Conservation (phyloP, 2,797 vertebrate species). For the Eulemur mongoz region DNA sequence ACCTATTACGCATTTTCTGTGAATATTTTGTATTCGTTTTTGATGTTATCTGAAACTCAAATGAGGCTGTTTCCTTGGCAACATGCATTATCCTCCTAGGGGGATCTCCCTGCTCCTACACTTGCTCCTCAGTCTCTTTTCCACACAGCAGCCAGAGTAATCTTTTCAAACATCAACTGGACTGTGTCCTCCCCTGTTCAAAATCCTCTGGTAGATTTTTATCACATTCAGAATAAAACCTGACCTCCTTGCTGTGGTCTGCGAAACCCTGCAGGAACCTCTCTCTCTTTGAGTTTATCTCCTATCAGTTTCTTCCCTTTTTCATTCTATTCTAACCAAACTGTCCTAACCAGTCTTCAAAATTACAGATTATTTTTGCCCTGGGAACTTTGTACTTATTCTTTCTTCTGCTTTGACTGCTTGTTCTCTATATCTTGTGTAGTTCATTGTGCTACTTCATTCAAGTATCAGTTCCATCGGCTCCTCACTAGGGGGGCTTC, state of each 20-base stretch:
- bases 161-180: background rate
- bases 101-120: background rate
- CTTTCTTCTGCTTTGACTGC: background rate
- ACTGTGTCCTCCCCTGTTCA: background rate
- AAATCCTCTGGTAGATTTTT: background rate
- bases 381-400: background rate
- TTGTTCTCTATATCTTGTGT: background rate
- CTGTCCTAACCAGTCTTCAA: background rate
- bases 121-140: background rate
- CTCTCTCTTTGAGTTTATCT: background rate
- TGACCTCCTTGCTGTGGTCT: background rate
- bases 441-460: background rate
- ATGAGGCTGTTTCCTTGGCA: background rate
- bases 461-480: background rate
- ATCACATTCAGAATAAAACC: background rate
- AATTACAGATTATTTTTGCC: background rate
- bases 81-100: background rate
- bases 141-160: background rate
- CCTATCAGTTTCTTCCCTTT: background rate
- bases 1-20: background rate
- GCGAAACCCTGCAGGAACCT: background rate
- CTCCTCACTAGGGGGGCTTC: background rate
- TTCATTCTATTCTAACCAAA: background rate
- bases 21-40: background rate
- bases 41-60: background rate